phyloP scores from a whole-genome alignment of 2,113 vertebrate species.

The Anas platyrhynchos region DNA sequence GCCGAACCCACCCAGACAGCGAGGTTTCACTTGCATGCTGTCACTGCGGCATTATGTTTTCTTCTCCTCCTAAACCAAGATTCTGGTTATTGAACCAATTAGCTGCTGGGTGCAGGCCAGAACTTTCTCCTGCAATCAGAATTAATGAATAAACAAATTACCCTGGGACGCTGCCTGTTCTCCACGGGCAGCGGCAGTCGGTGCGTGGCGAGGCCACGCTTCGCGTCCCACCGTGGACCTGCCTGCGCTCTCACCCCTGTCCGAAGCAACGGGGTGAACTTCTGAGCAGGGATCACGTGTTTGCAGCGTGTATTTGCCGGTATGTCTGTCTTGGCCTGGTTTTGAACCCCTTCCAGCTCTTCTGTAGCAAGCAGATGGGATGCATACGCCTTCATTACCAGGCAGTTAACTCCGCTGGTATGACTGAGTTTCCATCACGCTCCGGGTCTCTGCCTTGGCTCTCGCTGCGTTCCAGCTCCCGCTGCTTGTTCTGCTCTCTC shows the following conservation, averaged over 20 bases:
- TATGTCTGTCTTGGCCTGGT: constrained; percentile 40
- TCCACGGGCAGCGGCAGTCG: neutral
- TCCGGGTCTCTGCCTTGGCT: constrained; percentile 39
- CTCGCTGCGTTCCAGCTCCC: constrained; percentile 28
- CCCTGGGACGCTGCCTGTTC: neutral
- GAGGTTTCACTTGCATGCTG: neutral
- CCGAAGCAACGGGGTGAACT: neutral
- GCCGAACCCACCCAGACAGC: neutral
- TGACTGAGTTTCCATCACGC: constrained; percentile 21
- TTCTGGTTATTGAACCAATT: constrained; percentile 65
- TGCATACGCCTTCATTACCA: constrained; percentile 61
- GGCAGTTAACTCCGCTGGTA: constrained; percentile 43
- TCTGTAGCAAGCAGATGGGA: constrained; percentile 62
- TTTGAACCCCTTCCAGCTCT: constrained; percentile 49
- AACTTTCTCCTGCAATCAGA: constrained; percentile 63
- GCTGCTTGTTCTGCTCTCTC: constrained; percentile 31
- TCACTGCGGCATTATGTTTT: constrained; percentile 11
- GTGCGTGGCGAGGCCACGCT: rapidly evolving
- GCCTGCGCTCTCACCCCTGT: rapidly evolving
- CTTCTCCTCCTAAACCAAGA: neutral
- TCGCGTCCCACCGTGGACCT: neutral
- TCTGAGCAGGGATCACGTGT: neutral
- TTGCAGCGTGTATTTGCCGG: neutral
- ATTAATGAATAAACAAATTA: constrained; percentile 55
- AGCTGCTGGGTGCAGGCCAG: constrained; percentile 55